Conservation (phyloP, 2,797 vertebrate species). For the Sorex maritimensis region DNA sequence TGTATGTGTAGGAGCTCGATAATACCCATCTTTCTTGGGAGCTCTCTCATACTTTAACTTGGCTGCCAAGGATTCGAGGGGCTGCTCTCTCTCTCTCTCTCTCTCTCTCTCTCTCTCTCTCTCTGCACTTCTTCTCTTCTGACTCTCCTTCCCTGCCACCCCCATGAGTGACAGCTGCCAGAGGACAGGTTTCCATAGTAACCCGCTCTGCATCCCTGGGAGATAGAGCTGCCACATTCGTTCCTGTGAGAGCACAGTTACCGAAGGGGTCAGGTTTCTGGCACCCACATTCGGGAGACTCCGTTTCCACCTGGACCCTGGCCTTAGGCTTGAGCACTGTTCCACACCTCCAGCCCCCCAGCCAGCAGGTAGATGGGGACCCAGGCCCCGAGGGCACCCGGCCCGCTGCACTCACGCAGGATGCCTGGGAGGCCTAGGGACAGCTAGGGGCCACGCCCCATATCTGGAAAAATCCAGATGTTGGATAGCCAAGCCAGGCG, state of each 20-base stretch:
- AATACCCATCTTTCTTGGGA: not conserved
- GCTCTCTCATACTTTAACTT: not conserved
- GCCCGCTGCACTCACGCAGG: no score
- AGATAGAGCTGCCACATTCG: slow-evolving; percentile 85
- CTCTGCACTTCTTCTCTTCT: slow-evolving; percentile 3
- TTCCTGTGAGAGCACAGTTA: slow-evolving; percentile 73
- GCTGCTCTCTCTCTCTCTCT: not conserved
- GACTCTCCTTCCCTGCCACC: slow-evolving; percentile 65
- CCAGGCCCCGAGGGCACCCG: not conserved
- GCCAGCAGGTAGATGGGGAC: not conserved
- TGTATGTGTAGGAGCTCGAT: not conserved
- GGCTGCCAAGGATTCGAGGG: not conserved
- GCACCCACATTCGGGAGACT: not conserved
- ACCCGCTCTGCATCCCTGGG: slow-evolving; percentile 88
- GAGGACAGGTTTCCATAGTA: slow-evolving; percentile 94
- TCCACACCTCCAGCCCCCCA: not conserved
- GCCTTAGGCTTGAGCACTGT: not conserved
- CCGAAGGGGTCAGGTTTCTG: slow-evolving; percentile 54
- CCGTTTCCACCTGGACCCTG: not conserved
- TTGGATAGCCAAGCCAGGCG: not conserved
- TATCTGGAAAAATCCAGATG: not conserved
- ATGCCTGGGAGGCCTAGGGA: no score
- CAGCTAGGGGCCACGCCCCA: not conserved
- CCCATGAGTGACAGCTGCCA: slow-evolving; percentile 91
- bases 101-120: not conserved